Conservation (phyloP, 1,140 invertebrate genomes). For the Orussus abietinus region DNA sequence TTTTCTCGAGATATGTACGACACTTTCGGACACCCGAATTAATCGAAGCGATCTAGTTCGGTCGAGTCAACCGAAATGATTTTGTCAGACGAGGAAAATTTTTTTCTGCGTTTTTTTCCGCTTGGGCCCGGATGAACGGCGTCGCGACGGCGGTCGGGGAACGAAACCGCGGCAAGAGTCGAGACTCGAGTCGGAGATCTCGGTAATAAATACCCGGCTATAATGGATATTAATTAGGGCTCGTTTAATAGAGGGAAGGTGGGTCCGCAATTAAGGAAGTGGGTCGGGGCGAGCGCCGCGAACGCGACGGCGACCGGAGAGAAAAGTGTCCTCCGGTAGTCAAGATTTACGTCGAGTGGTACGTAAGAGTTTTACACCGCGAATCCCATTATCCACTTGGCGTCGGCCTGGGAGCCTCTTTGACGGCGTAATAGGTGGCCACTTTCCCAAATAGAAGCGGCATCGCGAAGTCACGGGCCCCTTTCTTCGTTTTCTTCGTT, state of each 20-base stretch:
- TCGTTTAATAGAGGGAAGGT: conserved; percentile 44
- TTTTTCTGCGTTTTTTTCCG: too few species aligned
- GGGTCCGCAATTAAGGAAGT: conserved; percentile 47
- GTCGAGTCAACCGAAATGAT: too few species aligned
- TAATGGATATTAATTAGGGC: conserved; percentile 41
- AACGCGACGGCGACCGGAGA: conserved; percentile 8
- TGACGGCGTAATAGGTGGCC: conserved; percentile 6
- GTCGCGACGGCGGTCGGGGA: too few species aligned
- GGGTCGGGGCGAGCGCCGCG: conserved; percentile 22
- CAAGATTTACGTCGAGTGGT: background rate
- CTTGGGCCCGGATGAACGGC: too few species aligned
- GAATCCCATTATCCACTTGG: conserved; percentile 9
- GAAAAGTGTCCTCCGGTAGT: background rate
- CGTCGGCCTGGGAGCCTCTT: background rate
- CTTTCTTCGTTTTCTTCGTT: too few species aligned
- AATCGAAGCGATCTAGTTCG: too few species aligned
- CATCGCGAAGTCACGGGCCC: background rate
- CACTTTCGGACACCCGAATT: too few species aligned
- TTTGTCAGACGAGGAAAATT: too few species aligned
- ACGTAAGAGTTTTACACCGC: conserved; percentile 7
- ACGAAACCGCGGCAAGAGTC: too few species aligned
- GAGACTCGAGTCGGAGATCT: too few species aligned
- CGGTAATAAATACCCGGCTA: conserved; percentile 35
- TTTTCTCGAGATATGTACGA: too few species aligned
- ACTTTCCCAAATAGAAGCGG: conserved; percentile 1